Base-by-base conservation (phyloP, 2,888 invertebrate species). In the Suillia variegata region DNA sequence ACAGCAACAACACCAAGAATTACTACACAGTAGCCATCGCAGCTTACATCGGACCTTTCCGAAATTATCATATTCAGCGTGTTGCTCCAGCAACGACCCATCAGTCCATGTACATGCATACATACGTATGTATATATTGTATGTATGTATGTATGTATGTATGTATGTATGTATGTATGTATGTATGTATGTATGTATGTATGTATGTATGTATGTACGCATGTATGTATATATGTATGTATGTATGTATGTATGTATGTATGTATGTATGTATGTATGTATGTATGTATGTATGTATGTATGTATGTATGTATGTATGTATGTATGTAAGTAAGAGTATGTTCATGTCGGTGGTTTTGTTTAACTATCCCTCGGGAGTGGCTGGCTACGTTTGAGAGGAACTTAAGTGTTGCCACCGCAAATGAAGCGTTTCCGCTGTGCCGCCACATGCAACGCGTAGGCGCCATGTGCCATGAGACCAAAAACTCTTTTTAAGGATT, bases 281-380 rank as follows among this genome's bases (percentile, higher is more conserved):
- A 33, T 51, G 26, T 31, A 33, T 31, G 34, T 52, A 21, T 38
- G 24, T 34, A 57, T 57, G 54, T n/a, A 52, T 34, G 50, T 33
- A 52, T n/a, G 33, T 63, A 22, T 48, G 55, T 61, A 49, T 57
- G 21, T 61, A 47, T 33, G 34, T 45, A 48, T 57, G 59, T 56
- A 45, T 62, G n/a, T 60, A 57, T 48, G 15, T 63, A 47, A 55
- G 47, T 61, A 18, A 62, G 62, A 63, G 73, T 63, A 31, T 70
- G 68, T 70, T 73, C 69, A 64, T 68, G 49, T 67, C n/a, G n/a
- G n/a, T n/a, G 38, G 34, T 20, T 56, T 61, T 52, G 61, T 62
- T 67, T 61, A n/a, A n/a, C n/a, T n/a, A n/a, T n/a, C n/a, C n/a
- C n/a, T n/a, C n/a, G n/a, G n/a, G n/a, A n/a, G n/a, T n/a, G n/a